These are phyloP conservation scores for Ferrisia virgata DNA, from an alignment of 2,888 invertebrate genomes.

Conservation along the genomic window DNA sequence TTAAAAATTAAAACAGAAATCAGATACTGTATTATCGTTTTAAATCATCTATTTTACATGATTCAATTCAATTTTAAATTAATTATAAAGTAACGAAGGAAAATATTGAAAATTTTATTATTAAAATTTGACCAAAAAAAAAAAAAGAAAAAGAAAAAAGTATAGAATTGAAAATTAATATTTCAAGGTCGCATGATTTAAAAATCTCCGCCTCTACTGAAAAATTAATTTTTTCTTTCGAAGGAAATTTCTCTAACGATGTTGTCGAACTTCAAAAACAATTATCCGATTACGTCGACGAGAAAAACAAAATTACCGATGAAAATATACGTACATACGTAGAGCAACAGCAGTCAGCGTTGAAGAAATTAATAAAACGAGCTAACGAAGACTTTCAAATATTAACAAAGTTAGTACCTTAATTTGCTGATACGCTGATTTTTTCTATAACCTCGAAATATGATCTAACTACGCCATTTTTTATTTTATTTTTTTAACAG, in stretches of 20 bases:
- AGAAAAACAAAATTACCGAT: constrained; percentile 54
- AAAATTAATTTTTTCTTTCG: neutral
- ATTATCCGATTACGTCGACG: constrained; percentile 21
- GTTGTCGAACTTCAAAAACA: constrained; percentile 21
- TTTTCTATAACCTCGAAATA: neutral
- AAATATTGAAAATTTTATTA: neutral
- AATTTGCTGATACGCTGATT: neutral
- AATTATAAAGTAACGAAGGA: neutral
- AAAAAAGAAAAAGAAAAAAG: neutral
- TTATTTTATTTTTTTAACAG: neutral
- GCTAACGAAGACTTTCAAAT: constrained; percentile 70
- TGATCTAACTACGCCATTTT: neutral
- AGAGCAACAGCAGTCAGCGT: constrained; percentile 69
- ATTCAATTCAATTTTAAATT: neutral
- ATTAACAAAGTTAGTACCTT: constrained; percentile 55
- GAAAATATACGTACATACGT: constrained; percentile 72
- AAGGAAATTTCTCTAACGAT: constrained; percentile 1
- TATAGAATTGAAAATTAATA: no score
- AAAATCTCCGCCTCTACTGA: neutral
- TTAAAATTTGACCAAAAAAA: neutral
- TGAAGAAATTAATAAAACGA: constrained; percentile 70
- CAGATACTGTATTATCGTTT: neutral
- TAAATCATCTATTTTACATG: neutral
- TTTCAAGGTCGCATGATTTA: neutral
- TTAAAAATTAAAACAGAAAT: neutral